A percentile compares a stretch with the other conserved stretches of the same genome.
These are phyloP conservation scores for Pseudochirops cupreus DNA, from an alignment of 2,797 vertebrate species.

Conservation along the genomic window DNA sequence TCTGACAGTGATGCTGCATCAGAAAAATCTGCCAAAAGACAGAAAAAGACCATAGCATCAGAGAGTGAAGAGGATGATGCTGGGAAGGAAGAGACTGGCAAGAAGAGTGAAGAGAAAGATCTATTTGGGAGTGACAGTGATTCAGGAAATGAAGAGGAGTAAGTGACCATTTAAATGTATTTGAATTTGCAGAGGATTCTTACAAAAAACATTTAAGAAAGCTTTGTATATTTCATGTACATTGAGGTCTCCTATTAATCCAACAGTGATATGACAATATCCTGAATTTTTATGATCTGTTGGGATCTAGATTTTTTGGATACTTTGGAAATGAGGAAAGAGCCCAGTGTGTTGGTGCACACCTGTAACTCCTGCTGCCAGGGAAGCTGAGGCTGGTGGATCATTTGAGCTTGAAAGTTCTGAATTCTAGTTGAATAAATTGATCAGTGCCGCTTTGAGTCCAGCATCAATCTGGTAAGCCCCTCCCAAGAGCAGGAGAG, in stretches of 20 bases:
- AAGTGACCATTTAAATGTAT: constrained; percentile 81
- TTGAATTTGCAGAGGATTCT: not conserved
- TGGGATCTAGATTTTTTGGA: not conserved
- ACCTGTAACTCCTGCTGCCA: not conserved
- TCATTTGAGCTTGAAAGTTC: not conserved
- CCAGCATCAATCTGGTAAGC: not conserved
- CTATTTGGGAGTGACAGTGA: constrained; percentile 98
- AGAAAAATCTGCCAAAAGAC: constrained; percentile 86
- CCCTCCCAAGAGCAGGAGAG: not conserved
- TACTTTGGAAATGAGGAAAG: not conserved
- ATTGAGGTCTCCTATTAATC: constrained; percentile 4
- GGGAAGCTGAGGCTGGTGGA: not conserved
- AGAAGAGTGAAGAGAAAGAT: constrained; percentile 93
- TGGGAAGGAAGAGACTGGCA: constrained; percentile 82
- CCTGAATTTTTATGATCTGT: constrained; percentile 2
- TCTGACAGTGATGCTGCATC: constrained; percentile 90
- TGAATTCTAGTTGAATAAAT: not conserved
- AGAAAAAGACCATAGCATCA: constrained; percentile 90
- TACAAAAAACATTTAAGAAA: not conserved
- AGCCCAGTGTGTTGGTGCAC: not conserved
- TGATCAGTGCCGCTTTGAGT: not conserved
- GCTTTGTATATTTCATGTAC: not conserved
- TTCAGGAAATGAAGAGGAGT: constrained; percentile 96
- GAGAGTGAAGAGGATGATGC: constrained; percentile 93
- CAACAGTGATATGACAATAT: not conserved